These are phyloP conservation scores for Theonella swinhoei DNA, from an alignment of 37 sponge, comb jelly and placozoan genomes.

Conservation along the genomic window DNA sequence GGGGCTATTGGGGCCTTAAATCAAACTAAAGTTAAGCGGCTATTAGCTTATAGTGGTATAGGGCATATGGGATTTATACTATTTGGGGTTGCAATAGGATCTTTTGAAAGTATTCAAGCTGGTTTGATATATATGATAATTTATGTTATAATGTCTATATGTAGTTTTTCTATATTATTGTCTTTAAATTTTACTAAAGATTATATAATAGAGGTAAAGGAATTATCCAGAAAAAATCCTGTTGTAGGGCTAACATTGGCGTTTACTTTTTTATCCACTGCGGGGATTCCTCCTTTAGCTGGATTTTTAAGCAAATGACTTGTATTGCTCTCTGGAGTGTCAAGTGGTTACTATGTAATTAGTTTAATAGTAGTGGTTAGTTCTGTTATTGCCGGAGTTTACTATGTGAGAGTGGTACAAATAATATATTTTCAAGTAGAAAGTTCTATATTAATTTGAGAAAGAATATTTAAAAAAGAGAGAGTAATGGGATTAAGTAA, in stretches of 20 bases:
- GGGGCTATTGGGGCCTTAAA: constrained; percentile 81
- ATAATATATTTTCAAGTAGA: constrained; percentile 78
- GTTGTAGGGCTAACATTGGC: constrained; percentile 61
- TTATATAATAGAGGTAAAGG: constrained; percentile 62
- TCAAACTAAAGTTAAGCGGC: constrained; percentile 74
- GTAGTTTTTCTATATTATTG: constrained; percentile 73
- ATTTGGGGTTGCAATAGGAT: constrained; percentile 65
- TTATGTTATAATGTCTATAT: constrained; percentile 76
- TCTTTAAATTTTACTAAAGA: constrained; percentile 51
- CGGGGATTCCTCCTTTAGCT: constrained; percentile 73
- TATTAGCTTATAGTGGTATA: constrained; percentile 86
- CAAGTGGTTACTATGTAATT: constrained; percentile 75
- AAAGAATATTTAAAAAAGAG: constrained; percentile 43
- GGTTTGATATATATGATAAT: constrained; percentile 72
- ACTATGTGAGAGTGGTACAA: constrained; percentile 85
- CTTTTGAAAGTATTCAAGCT: constrained; percentile 76
- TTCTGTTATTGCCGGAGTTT: constrained; percentile 79
- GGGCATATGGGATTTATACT: constrained; percentile 80
- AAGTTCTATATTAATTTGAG: constrained; percentile 65
- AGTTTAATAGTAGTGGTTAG: constrained; percentile 50
- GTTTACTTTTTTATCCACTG: constrained; percentile 65
- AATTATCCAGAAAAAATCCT: constrained; percentile 72
- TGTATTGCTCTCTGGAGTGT: constrained; percentile 67
- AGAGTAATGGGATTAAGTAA: constrained; percentile 24
- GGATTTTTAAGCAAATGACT: constrained; percentile 79